Evolutionary conservation across 2,797 vertebrate genomes (phyloP), one percentile per base, ranked within the genome.

Genomic region (Peromyscus nudipes): DNA sequence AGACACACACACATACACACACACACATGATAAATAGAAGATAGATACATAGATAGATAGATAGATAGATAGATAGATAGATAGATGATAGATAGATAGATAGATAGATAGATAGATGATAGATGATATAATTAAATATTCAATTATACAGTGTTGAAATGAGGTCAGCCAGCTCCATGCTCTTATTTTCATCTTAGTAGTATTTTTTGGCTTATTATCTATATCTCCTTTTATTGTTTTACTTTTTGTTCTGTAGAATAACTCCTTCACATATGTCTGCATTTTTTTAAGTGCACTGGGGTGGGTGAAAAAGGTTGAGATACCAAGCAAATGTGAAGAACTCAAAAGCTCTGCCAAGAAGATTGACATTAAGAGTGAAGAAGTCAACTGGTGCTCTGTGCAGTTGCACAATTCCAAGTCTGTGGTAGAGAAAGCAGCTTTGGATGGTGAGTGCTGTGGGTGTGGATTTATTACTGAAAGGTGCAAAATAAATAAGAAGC

Each of bases 241-340:
- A 77, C 37, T 88, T 96, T 69, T 37, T 60, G 37, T 73, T 65
- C 40, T 75, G 17, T 89, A 80, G 37, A 84, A 49, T 96, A 92
- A 43, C 8, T 87, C 64, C 13, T 55, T 71, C 55, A 82, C 43
- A 67, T n/a, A 57, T 77, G 17, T 77, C 25, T 43, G 17, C 40
- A 80, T 86, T 76, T 92, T 92, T 71, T 79, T 52, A 88, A 75
- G 13, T 65, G 21, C 11, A 43, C 52, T 90, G 25, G 65, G 80
- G 7, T 84, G 37, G 67, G 52, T 95, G 62, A 62, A 82, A 84
- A 0, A 21, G 64, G 4, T 37, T 55, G 52, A 81, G 29, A 82
- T 13, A n/a, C 12, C 81, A 77, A 80, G 43, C 43, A 65, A 91
- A 71, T 8, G 57, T 75, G 14, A 86, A 10, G 34, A 11, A 82